Percentiles rank a stretch among this genome's conserved stretches.
Evolutionary conservation across 2,797 vertebrate genomes (phyloP).

Genomic region (Vipera ursinii): DNA sequence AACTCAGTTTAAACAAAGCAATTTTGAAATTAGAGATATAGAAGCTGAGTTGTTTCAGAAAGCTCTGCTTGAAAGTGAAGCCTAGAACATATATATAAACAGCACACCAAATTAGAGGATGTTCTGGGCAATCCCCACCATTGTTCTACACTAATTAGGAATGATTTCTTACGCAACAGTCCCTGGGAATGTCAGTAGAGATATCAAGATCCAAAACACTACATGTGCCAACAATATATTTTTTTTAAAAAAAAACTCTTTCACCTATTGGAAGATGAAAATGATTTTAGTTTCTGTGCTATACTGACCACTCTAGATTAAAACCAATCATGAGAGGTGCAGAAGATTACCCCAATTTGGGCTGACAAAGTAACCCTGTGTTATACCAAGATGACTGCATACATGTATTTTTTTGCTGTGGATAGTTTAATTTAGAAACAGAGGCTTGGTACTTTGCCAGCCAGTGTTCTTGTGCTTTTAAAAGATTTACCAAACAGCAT

Average conservation of each 20-base stretch:
- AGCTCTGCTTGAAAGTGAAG: not conserved
- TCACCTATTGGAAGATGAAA: not conserved
- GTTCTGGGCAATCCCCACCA: too few relatives aligned
- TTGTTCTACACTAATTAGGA: not conserved
- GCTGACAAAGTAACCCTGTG: not conserved
- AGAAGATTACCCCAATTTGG: not conserved
- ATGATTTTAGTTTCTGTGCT: not conserved
- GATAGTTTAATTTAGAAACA: not conserved
- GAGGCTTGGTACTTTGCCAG: not conserved
- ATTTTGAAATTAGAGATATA: not conserved
- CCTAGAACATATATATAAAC: not conserved
- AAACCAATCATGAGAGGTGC: not conserved
- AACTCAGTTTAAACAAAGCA: not conserved
- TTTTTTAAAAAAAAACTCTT: not conserved
- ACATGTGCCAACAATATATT: not conserved
- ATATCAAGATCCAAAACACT: not conserved
- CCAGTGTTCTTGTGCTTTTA: not conserved
- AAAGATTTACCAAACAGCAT: not conserved
- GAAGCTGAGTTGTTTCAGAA: not conserved
- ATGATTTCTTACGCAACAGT: not conserved
- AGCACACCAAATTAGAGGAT: not conserved
- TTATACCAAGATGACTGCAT: not conserved
- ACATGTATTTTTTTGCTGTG: not conserved
- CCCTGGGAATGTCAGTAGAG: not conserved
- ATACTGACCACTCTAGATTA: not conserved